A percentile compares a stretch with the other conserved stretches of the same genome.
Evolutionary conservation across 2,888 invertebrate genomes (phyloP).

Genomic region (Melolontha melolontha): DNA sequence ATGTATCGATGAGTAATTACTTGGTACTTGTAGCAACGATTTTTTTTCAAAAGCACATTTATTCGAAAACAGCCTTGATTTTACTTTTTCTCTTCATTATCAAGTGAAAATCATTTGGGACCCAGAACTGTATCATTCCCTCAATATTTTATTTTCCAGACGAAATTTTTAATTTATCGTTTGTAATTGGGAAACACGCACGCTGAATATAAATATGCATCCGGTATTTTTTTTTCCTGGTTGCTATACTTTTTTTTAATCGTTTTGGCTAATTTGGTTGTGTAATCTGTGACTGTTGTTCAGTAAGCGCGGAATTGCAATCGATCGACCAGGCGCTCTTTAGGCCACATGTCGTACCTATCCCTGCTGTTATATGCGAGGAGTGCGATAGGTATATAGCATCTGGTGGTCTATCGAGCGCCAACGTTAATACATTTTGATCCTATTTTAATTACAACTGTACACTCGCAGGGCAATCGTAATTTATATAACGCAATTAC

Average conservation of each 20-base stretch:
- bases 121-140: conserved; percentile 16
- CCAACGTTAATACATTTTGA: conserved; percentile 15
- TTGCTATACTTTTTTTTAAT: conserved; percentile 29
- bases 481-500: conserved; percentile 25
- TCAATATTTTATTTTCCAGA: conserved; percentile 13
- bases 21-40: no score
- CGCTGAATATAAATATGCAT: conserved; percentile 21
- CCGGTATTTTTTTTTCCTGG: neutral
- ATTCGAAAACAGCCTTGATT: no score
- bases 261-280: conserved; percentile 28
- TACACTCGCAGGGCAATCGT: neutral
- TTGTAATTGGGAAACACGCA: conserved; percentile 26
- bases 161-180: conserved; percentile 30
- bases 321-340: conserved; percentile 19
- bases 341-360: neutral
- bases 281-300: conserved; percentile 8
- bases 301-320: conserved; percentile 21
- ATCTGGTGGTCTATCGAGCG: neutral
- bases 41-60: no score
- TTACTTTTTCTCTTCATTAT: no score
- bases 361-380: neutral
- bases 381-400: no score
- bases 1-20: no score
- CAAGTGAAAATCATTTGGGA: no score
- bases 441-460: conserved; percentile 23